Percentiles rank a stretch among this genome's conserved stretches.
These are phyloP conservation scores for Andrena fulva DNA, from an alignment of 2,888 invertebrate species.

Conservation along the genomic window DNA sequence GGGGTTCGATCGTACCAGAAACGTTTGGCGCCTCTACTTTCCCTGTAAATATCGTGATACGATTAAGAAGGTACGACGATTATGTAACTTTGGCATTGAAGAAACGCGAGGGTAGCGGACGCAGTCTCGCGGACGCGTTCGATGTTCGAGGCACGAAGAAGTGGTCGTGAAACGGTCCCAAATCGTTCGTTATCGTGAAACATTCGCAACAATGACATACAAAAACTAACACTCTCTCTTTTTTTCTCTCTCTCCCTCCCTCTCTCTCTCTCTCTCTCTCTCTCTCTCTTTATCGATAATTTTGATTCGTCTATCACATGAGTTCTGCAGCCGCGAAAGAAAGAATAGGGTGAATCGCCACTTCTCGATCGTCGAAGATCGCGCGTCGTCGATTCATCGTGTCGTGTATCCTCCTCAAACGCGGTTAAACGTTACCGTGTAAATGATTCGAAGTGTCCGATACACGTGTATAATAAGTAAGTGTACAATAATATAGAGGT, in stretches of 20 bases:
- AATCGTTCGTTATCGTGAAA: neutral
- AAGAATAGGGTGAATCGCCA: neutral
- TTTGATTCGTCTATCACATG: slow-evolving; percentile 53
- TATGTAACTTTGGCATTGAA: slow-evolving; percentile 68
- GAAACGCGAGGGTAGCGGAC: slow-evolving; percentile 31
- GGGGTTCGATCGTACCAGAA: slow-evolving; percentile 33
- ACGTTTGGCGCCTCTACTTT: slow-evolving; percentile 53
- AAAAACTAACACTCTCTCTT: slow-evolving; percentile 30
- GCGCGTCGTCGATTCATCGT: neutral
- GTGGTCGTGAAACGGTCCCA: slow-evolving; percentile 15
- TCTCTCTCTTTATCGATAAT: slow-evolving; percentile 16
- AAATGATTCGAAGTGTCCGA: slow-evolving; percentile 20
- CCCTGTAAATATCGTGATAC: slow-evolving; percentile 43
- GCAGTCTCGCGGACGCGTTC: slow-evolving; percentile 10
- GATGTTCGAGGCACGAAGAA: slow-evolving; percentile 32
- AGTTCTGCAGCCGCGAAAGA: neutral
- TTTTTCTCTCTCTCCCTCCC: too few species aligned
- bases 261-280: too few species aligned
- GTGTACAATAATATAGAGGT: slow-evolving; percentile 43
- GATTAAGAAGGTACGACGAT: slow-evolving; percentile 31
- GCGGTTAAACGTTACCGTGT: neutral
- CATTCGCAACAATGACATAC: slow-evolving; percentile 14
- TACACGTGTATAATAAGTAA: slow-evolving; percentile 26
- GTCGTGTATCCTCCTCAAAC: slow-evolving; percentile 25
- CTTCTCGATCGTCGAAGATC: slow-evolving; percentile 17